phyloP scores from a whole-genome alignment of 2,113 vertebrate genomes.

The Pelodiscus sinensis region DNA sequence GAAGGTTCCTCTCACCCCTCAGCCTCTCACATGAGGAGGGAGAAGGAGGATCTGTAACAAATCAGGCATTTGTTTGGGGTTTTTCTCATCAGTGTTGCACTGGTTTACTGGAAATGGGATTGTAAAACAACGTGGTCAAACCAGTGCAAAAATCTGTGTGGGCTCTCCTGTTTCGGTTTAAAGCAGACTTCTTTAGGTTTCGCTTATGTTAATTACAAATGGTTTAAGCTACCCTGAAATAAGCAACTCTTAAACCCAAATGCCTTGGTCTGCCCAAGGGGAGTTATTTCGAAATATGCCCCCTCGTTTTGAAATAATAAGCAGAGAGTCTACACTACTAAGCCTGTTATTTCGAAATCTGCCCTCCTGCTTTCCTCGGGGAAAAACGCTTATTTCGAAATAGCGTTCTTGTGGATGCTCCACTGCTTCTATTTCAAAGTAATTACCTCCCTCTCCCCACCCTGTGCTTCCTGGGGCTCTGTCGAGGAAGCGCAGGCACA shows the following conservation, averaged over 20 bases:
- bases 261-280: not conserved
- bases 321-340: too few species aligned
- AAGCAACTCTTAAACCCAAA: not conserved
- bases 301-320: too few species aligned
- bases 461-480: too few species aligned
- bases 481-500: too few species aligned
- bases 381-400: too few species aligned
- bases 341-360: too few species aligned
- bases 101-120: not conserved
- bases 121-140: slow-evolving; percentile 5
- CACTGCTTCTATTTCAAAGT: too few species aligned
- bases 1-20: rapidly evolving
- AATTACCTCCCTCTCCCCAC: too few species aligned
- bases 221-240: not conserved
- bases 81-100: not conserved
- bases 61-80: not conserved
- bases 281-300: too few species aligned
- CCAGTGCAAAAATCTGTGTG: not conserved
- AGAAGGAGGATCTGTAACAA: not conserved
- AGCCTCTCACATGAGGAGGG: not conserved
- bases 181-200: not conserved
- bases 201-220: not conserved
- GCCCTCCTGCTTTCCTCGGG: too few species aligned
- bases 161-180: not conserved
- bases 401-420: too few species aligned